Conservation (phyloP, 2,797 vertebrate genomes). For the Urosaurus nigricauda region DNA sequence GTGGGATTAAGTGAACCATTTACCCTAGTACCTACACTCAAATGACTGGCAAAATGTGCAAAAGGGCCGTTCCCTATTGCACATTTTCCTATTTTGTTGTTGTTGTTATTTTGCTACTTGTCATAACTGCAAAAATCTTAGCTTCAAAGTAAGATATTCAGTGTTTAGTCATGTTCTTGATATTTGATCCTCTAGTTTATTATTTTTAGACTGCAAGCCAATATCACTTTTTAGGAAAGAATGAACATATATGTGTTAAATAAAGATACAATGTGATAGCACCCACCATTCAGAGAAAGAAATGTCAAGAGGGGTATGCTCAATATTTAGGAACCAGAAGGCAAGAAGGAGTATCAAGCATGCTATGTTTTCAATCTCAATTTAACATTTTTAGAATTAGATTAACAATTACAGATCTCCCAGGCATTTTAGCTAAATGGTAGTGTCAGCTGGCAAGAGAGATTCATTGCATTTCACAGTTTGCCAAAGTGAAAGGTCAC, state of each 20-base stretch:
- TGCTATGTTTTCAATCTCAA: neutral
- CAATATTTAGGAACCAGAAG: neutral
- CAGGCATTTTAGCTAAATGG: neutral
- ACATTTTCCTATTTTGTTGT: too few species aligned
- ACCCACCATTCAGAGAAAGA: neutral
- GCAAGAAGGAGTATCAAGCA: neutral
- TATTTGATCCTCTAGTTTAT: neutral
- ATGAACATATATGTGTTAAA: neutral
- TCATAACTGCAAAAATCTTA: neutral
- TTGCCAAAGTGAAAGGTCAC: constrained; percentile 7
- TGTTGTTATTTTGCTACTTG: neutral
- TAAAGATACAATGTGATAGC: neutral
- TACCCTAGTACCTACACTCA: neutral
- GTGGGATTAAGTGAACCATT: neutral
- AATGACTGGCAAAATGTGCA: neutral
- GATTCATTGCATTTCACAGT: neutral
- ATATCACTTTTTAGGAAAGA: neutral
- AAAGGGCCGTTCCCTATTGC: neutral
- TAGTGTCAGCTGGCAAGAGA: constrained; percentile 4
- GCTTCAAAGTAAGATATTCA: neutral
- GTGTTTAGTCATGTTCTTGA: neutral
- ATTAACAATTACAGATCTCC: neutral
- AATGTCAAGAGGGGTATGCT: neutral
- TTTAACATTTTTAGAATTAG: constrained; percentile 1
- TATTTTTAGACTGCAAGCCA: neutral